These are phyloP conservation scores for Parnassius glacialis DNA, from an alignment of 2,888 invertebrate genomes.

Conservation along the genomic window DNA sequence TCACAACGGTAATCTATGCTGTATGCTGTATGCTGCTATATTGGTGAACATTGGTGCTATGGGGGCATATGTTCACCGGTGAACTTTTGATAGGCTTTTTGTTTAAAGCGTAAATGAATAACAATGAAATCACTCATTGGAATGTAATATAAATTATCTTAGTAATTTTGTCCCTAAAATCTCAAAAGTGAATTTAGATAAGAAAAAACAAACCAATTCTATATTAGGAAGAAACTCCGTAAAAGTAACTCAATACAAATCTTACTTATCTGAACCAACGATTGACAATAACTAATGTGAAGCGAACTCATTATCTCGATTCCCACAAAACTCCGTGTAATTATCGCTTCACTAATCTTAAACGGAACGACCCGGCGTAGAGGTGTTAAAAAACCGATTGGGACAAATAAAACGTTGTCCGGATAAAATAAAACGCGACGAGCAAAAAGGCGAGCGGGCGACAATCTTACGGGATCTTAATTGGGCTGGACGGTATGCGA, in stretches of 20 bases:
- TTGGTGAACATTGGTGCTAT: no score
- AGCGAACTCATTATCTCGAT: constrained; percentile 44
- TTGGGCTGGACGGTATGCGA: constrained; percentile 61
- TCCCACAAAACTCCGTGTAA: constrained; percentile 39
- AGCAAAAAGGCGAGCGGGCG: constrained; percentile 39
- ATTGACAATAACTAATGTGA: constrained; percentile 42
- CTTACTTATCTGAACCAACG: constrained; percentile 18
- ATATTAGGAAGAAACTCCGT: constrained; percentile 2
- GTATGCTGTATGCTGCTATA: no score
- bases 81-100: no score
- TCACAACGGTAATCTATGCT: no score
- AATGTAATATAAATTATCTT: no score
- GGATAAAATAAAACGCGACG: constrained; percentile 31
- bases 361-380: constrained; percentile 31
- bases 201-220: constrained; percentile 4
- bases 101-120: no score
- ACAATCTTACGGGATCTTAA: constrained; percentile 75
- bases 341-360: constrained; percentile 41
- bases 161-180: not conserved
- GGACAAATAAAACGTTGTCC: constrained; percentile 37
- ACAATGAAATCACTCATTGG: no score
- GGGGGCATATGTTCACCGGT: no score
- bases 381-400: constrained; percentile 61
- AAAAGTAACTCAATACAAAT: constrained; percentile 8
- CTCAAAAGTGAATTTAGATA: not conserved